phyloP scores from a whole-genome alignment of 2,888 invertebrate species.

The Frankliniella intonsa region DNA sequence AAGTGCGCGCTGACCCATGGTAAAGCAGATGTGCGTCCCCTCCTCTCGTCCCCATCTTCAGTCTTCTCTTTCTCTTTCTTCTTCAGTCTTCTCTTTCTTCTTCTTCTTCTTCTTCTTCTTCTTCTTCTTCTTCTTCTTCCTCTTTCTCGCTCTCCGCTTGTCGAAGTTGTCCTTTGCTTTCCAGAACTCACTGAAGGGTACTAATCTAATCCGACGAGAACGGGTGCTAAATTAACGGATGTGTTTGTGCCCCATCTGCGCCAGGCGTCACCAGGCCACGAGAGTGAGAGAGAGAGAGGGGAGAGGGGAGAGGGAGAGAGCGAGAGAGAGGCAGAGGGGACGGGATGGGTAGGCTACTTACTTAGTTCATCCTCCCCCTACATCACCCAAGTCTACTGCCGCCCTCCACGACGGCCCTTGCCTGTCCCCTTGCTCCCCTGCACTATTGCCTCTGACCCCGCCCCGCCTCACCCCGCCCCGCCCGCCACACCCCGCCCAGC shows the following conservation, averaged over 20 bases:
- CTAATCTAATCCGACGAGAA: not conserved
- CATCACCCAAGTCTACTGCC: not conserved
- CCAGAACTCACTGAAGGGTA: not conserved
- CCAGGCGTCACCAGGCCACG: too few relatives aligned
- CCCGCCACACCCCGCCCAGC: not conserved
- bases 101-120: not conserved
- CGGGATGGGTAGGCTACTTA: not conserved
- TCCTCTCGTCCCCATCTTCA: not conserved
- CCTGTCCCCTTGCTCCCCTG: not conserved
- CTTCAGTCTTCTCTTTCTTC: not conserved
- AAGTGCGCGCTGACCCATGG: too few relatives aligned
- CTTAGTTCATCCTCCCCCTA: not conserved
- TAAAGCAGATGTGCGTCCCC: too few relatives aligned
- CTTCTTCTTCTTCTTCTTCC: not conserved
- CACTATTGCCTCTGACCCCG: not conserved
- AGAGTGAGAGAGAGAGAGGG: not conserved
- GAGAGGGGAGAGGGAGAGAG: not conserved
- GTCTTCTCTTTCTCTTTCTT: not conserved
- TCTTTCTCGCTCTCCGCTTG: not conserved
- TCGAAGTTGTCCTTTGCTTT: not conserved
- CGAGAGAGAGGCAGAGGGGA: not conserved
- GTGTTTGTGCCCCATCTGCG: slow-evolving; percentile 1
- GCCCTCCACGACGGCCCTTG: not conserved
- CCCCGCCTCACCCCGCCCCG: not conserved
- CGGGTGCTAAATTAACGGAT: not conserved